Evolutionary conservation across 2,888 invertebrate species (phyloP).

Genomic region (Pasiphila rectangulata): DNA sequence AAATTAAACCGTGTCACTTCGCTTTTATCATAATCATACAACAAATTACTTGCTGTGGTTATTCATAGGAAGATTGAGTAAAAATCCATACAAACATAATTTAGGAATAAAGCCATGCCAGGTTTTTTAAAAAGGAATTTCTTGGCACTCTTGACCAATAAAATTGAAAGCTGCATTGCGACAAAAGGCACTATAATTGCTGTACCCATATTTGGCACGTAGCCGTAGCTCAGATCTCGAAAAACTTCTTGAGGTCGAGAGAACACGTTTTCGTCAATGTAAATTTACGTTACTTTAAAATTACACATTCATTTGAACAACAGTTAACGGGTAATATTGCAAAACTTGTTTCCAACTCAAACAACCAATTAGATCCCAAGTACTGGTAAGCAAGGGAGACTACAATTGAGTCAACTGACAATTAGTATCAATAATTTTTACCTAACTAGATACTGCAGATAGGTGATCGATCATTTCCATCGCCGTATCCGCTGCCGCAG

Average conservation of each 20-base stretch:
- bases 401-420: constrained; percentile 10
- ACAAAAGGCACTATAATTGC: constrained; percentile 18
- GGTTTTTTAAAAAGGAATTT: constrained; percentile 5
- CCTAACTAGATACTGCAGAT: constrained; percentile 25
- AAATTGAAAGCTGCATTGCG: constrained; percentile 22
- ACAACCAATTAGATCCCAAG: constrained; percentile 5
- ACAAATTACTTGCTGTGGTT: background rate
- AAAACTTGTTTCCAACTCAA: background rate
- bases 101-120: background rate
- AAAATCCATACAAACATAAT: background rate
- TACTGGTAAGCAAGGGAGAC: background rate
- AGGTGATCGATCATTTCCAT: constrained; percentile 25
- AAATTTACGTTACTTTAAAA: background rate
- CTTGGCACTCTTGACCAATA: constrained; percentile 14
- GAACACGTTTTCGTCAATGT: constrained; percentile 1
- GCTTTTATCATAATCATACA: background rate
- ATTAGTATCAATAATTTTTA: constrained; percentile 18
- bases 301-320: background rate
- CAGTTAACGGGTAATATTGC: background rate
- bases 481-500: constrained; percentile 27
- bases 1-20: constrained; percentile 7
- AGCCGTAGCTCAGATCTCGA: constrained; percentile 2
- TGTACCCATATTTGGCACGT: constrained; percentile 16
- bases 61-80: background rate
- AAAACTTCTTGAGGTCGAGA: constrained; percentile 1